phyloP scores from a whole-genome alignment of 2,888 invertebrate genomes.

The Pyrochroa serraticornis region DNA sequence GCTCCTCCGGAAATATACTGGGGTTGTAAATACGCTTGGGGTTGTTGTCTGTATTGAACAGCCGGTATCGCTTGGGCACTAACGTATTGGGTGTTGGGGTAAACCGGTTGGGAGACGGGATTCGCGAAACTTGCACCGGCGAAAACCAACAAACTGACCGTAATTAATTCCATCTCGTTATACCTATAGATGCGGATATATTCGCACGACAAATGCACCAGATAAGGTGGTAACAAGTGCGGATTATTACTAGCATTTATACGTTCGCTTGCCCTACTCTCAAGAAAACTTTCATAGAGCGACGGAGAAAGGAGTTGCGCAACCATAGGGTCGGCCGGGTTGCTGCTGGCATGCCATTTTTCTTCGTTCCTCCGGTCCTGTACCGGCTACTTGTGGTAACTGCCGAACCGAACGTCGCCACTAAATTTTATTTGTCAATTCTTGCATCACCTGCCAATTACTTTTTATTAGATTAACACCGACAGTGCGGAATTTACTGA shows the following conservation, averaged over 20 bases:
- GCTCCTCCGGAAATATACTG: slow-evolving; percentile 10
- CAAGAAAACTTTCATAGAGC: slow-evolving; percentile 26
- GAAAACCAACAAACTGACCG: slow-evolving; percentile 35
- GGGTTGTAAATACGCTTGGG: slow-evolving; percentile 24
- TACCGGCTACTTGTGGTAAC: too few species aligned
- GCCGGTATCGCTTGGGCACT: slow-evolving; percentile 39
- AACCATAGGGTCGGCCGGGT: slow-evolving; percentile 35
- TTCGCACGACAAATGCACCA: slow-evolving; percentile 21
- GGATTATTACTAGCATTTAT: slow-evolving; percentile 34
- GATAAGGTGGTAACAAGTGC: slow-evolving; percentile 28
- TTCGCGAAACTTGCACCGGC: slow-evolving; percentile 29
- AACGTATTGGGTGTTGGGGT: slow-evolving; percentile 40
- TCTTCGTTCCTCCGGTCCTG: slow-evolving; percentile 6
- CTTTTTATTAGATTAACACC: too few species aligned
- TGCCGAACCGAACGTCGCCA: too few species aligned
- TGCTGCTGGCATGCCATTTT: slow-evolving; percentile 30
- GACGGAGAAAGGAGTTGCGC: slow-evolving; percentile 36
- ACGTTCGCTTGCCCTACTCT: slow-evolving; percentile 35
- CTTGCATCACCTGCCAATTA: too few species aligned
- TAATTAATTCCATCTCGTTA: slow-evolving; percentile 32
- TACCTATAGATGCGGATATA: neutral
- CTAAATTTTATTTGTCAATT: too few species aligned
- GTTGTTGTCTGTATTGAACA: slow-evolving; percentile 31
- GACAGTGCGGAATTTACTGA: too few species aligned
- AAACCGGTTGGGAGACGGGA: slow-evolving; percentile 44